Evolutionary conservation across 1,140 invertebrate genomes (phyloP), one percentile per base, ranked within the genome.

Genomic region (Neuroterus valhalla): DNA sequence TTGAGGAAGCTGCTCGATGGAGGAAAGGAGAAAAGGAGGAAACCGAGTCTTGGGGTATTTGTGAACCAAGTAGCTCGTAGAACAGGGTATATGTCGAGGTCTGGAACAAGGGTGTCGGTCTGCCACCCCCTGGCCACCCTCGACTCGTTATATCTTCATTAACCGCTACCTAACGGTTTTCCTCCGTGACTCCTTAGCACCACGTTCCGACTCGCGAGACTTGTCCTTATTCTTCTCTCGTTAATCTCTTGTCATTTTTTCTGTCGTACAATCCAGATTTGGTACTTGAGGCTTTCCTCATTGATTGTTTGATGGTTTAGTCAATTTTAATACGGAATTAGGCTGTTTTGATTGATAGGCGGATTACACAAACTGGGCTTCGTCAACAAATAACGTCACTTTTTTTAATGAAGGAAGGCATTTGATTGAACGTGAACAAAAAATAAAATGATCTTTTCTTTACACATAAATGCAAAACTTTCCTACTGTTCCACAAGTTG

Each of bases 131-230:
- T 66, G 76, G 78, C 76, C 76, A 66, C 78, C 75, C 6, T 8
- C 66, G 70, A 68, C 85, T 84, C 85, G 84, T 88, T 88, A 85
- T 86, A 86, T 88, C 85, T 87, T 88, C 85, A 88, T 88, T 88
- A 88, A 83, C 78, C 77, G 71, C 68, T 82, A 81, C 74, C 81
- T 81, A 78, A 82, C 80, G 77, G 71, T 72, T 76, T 62, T 8
- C 75, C 77, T 74, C 75, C 78, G 74, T 76, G 80, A 81, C 80
- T 84, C 82, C 83, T 82, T 81, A 81, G 83, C 79, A 76, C 77
- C 72, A 26, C n/a, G 21, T 62, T 26, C 55, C 31, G 31, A 8
- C 31, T 38, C 31, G 31, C 31, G 31, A 38, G 31, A 5, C 31
- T 38, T 38, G 31, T 38, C 31, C 31, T 38, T 38, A 38, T 38